phyloP scores from a whole-genome alignment of 64 coral and sea anemone genomes.

The Acropora yongei region DNA sequence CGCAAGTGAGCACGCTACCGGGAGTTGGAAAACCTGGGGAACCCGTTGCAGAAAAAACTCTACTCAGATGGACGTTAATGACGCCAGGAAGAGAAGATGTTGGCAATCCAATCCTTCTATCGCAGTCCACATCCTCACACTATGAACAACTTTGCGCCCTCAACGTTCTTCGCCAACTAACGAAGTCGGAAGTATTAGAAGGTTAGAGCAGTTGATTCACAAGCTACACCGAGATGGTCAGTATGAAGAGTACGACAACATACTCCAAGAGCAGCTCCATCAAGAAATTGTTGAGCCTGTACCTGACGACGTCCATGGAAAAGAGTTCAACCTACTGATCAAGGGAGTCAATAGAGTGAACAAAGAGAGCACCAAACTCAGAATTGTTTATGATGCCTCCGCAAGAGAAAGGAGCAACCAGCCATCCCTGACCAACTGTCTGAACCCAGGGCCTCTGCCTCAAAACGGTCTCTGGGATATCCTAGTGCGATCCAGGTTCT shows the following conservation, averaged over 20 bases:
- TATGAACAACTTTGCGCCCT: too few relatives aligned
- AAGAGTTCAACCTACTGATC: not conserved
- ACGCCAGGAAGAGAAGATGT: conserved; percentile 11
- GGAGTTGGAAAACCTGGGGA: not conserved
- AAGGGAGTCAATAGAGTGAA: conserved; percentile 16
- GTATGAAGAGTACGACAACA: conserved; percentile 30
- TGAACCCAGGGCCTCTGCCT: not conserved
- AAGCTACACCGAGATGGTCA: conserved; percentile 29
- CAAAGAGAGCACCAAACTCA: conserved; percentile 23
- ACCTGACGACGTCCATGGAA: not conserved
- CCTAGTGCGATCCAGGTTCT: not conserved
- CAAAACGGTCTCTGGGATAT: not conserved
- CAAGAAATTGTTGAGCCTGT: not conserved
- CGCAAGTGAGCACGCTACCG: not conserved
- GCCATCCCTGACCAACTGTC: not conserved
- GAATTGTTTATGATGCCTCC: conserved; percentile 44
- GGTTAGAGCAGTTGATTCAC: conserved; percentile 12
- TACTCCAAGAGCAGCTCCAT: conserved; percentile 28
- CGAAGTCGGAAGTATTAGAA: conserved; percentile 9
- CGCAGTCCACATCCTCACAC: not conserved
- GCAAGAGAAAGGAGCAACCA: not conserved
- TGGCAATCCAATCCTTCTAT: not conserved
- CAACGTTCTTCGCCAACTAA: not conserved
- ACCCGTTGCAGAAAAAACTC: not conserved
- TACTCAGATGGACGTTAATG: not conserved